Conservation (phyloP, 2,888 invertebrate species). For the Polylopha cassiicola region DNA sequence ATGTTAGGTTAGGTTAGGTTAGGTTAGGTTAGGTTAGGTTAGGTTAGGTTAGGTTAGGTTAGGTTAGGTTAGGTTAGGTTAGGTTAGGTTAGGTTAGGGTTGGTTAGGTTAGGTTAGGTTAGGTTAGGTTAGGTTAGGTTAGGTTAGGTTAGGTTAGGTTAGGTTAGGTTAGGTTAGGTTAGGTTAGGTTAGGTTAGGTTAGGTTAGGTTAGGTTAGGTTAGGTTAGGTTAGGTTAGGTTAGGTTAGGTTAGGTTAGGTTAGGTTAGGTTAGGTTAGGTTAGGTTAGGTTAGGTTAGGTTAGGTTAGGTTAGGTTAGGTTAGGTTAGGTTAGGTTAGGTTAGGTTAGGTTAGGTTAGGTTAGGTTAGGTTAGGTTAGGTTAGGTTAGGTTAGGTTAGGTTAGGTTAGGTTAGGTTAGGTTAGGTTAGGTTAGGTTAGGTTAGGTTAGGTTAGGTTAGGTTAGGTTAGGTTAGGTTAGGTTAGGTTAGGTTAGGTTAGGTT, state of each 20-base stretch:
- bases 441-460: slow-evolving; percentile 21
- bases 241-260: slow-evolving; percentile 21
- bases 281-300: slow-evolving; percentile 24
- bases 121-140: slow-evolving; percentile 22
- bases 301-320: slow-evolving; percentile 21
- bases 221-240: slow-evolving; percentile 18
- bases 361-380: slow-evolving; percentile 19
- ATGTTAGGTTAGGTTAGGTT: slow-evolving; percentile 7
- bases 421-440: slow-evolving; percentile 24
- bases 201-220: slow-evolving; percentile 14
- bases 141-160: slow-evolving; percentile 24
- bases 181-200: slow-evolving; percentile 23
- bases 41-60: slow-evolving; percentile 15
- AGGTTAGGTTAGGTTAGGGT: slow-evolving; percentile 21
- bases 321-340: slow-evolving; percentile 21
- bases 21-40: background rate
- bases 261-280: slow-evolving; percentile 17
- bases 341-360: slow-evolving; percentile 16
- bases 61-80: slow-evolving; percentile 19
- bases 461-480: slow-evolving; percentile 24
- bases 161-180: slow-evolving; percentile 24
- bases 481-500: slow-evolving; percentile 24
- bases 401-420: slow-evolving; percentile 23
- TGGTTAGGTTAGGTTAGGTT: slow-evolving; percentile 21
- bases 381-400: slow-evolving; percentile 21